Percentiles rank a stretch among this genome's conserved stretches.
phyloP scores from a whole-genome alignment of 2,888 invertebrate species.

The Rugalucina vietnamica region DNA sequence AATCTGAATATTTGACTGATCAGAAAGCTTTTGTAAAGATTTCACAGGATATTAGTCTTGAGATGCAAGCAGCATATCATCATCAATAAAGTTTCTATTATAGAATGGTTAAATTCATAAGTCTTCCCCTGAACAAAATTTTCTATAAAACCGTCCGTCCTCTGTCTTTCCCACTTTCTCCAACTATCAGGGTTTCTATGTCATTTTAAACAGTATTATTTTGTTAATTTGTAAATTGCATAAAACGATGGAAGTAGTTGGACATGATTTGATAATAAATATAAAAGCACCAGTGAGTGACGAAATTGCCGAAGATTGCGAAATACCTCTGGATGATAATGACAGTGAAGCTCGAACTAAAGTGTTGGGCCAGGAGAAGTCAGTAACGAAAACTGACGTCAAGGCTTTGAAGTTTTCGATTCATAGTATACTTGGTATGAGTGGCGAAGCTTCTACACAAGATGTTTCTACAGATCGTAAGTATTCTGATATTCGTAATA shows the following conservation, averaged over 20 bases:
- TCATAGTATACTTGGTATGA: background rate
- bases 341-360: too few species aligned
- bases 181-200: background rate
- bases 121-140: background rate
- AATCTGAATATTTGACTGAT: conserved; percentile 2
- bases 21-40: background rate
- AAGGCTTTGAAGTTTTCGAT: background rate
- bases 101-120: background rate
- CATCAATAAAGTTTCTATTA: background rate
- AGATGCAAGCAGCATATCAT: background rate
- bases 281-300: too few species aligned
- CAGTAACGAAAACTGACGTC: too few species aligned
- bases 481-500: too few species aligned
- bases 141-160: background rate
- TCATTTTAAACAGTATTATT: background rate
- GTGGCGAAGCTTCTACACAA: background rate
- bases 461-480: background rate
- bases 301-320: too few species aligned
- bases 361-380: too few species aligned
- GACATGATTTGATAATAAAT: too few species aligned
- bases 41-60: background rate
- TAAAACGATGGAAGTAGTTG: too few species aligned
- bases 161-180: background rate
- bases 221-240: background rate
- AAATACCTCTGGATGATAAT: too few species aligned